A percentile compares a stretch with the other conserved stretches of the same genome.
Conservation (phyloP, 2,113 vertebrate species). For the Hyperoodon ampullatus region DNA sequence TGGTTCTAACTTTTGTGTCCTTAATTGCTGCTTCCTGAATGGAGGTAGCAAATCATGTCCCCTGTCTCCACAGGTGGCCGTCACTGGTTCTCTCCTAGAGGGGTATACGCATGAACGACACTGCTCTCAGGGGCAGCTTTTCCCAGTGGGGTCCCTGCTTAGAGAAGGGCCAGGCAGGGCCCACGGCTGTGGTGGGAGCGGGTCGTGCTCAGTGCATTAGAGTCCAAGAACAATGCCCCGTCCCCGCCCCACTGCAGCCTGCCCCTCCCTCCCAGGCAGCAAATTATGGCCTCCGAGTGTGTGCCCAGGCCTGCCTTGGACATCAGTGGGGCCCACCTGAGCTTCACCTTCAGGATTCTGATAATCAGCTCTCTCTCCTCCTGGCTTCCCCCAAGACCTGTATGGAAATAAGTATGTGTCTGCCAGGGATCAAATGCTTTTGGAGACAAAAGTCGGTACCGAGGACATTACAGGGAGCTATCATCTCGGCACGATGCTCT, state of each 20-base stretch:
- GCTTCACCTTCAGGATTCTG: constrained; percentile 89
- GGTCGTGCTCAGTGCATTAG: not conserved
- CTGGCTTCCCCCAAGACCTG: constrained; percentile 86
- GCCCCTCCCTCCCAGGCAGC: constrained; percentile 83
- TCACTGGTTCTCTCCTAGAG: constrained; percentile 55
- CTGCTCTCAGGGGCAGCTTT: not conserved
- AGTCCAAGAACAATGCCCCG: constrained; percentile 76
- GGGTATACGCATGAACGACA: not conserved
- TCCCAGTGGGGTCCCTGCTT: not conserved
- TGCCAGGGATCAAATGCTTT: constrained; percentile 92
- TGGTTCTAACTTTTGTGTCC: not conserved
- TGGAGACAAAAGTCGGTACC: constrained; percentile 90
- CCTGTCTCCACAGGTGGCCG: constrained; percentile 63
- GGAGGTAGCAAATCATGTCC: constrained; percentile 64
- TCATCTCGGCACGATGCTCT: constrained; percentile 88
- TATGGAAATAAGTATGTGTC: constrained; percentile 91
- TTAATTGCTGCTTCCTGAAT: not conserved
- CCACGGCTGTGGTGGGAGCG: constrained; percentile 9
- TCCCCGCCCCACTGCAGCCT: constrained; percentile 65
- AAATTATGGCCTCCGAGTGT: constrained; percentile 86
- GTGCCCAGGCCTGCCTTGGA: constrained; percentile 85
- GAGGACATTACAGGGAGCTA: constrained; percentile 88
- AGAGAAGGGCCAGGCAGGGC: not conserved
- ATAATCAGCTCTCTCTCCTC: constrained; percentile 88
- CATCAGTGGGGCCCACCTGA: constrained; percentile 85